Conservation (phyloP, 1,140 invertebrate genomes). For the Tenebrio molitor region DNA sequence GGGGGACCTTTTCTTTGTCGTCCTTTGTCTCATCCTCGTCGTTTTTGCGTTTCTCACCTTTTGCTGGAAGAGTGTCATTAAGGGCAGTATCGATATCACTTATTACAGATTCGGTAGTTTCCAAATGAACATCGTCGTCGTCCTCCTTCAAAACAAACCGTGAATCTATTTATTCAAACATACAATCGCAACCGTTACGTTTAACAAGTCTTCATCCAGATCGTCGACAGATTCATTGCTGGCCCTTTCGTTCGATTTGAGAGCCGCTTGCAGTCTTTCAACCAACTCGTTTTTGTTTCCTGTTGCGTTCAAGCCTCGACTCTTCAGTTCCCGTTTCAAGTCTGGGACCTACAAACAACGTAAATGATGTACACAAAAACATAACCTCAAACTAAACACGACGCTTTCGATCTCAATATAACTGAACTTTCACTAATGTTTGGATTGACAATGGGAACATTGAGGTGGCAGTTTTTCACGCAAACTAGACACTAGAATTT, state of each 20-base stretch:
- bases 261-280: slow-evolving; percentile 78
- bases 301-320: slow-evolving; percentile 77
- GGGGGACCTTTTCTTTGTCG: slow-evolving; percentile 55
- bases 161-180: slow-evolving; percentile 1
- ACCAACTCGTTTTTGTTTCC: slow-evolving; percentile 87
- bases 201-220: slow-evolving; percentile 70
- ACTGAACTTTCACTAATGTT: background rate
- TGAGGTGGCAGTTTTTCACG: background rate
- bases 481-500: slow-evolving; percentile 41
- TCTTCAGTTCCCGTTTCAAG: slow-evolving; percentile 83
- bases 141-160: slow-evolving; percentile 53
- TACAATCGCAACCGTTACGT: slow-evolving; percentile 56
- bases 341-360: slow-evolving; percentile 76
- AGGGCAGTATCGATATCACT: slow-evolving; percentile 60
- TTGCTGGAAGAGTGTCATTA: slow-evolving; percentile 65
- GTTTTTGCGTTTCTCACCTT: slow-evolving; percentile 67
- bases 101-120: slow-evolving; percentile 60
- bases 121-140: slow-evolving; percentile 65
- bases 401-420: too few relatives aligned
- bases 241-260: slow-evolving; percentile 68
- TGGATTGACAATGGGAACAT: background rate
- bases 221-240: slow-evolving; percentile 69
- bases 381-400: slow-evolving; percentile 47
- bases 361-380: slow-evolving; percentile 24
- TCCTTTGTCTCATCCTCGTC: slow-evolving; percentile 59